Base-by-base conservation (phyloP, 2,797 vertebrate genomes). In the Acridotheres tristis region DNA sequence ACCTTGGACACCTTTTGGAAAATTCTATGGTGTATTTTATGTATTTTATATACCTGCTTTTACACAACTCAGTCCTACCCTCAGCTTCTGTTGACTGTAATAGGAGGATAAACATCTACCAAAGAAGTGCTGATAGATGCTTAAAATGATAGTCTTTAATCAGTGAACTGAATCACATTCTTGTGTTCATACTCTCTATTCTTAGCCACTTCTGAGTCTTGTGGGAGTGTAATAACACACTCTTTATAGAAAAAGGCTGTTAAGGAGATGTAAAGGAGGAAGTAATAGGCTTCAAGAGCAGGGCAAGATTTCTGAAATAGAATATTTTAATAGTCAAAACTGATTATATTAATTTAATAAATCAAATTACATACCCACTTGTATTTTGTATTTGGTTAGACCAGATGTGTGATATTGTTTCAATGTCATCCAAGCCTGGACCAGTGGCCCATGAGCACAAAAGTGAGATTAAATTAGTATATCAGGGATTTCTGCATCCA, bases 21-120 rank as follows among this genome's bases (percentile, higher is more conserved):
- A 71, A 48, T 8, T 4, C 0, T 1, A 0, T 57, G 5, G 4
- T 61, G 34, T 34, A 34, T 34, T 34, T 13, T 80, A 20, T 61
- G 34, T 34, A 34, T 34, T 34, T 13, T 80, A 20, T 12, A 10
- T 25, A 38, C 5, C 16, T 53, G 9, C 17, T 93, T 72, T 67
- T 34, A 58, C 25, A 50, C 14, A 71, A 10, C 5, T 62, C 34
- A 30, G 5, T 78, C 20, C 26, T 50, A 19, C 36, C 13, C 7
- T 85, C 17, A 57, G 7, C 0, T 45, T 83, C 32, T 62, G 5
- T 11, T 65, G 13, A n/a, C 13, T 75, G 5, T 34, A 72, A 22
- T 2, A 61, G 19, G 19, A 80, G 15, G 18, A 71, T 13, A 61
- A 91, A 50, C 7, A 63, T 10, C 18, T 55, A 57, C 9, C 42